phyloP scores from a whole-genome alignment of 1,140 invertebrate genomes.

The Drosophila sp. region DNA sequence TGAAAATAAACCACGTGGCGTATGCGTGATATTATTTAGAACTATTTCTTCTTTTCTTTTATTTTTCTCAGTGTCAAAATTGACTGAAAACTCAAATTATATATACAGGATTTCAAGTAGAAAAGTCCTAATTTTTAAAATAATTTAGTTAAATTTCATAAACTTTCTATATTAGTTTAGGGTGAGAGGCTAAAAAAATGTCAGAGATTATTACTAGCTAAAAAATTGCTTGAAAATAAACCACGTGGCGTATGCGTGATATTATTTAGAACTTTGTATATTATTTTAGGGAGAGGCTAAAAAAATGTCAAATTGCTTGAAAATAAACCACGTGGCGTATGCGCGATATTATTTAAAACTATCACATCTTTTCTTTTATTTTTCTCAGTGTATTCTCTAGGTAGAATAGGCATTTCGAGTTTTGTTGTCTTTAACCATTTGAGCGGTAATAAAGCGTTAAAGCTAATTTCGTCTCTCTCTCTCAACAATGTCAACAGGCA shows the following conservation, averaged over 20 bases:
- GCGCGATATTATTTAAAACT: background rate
- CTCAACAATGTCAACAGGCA: slow-evolving; percentile 41
- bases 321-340: background rate
- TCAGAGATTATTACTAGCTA: too few species aligned
- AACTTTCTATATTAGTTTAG: too few species aligned
- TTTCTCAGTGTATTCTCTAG: background rate
- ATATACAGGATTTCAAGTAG: too few species aligned
- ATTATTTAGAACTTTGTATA: too few species aligned
- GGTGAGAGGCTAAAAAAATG: too few species aligned
- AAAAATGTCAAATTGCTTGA: too few species aligned
- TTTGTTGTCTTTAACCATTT: slow-evolving; percentile 72
- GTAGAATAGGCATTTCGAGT: slow-evolving; percentile 51
- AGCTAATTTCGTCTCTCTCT: slow-evolving; percentile 65
- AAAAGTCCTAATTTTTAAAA: too few species aligned
- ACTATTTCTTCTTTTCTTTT: background rate
- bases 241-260: too few species aligned
- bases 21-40: background rate
- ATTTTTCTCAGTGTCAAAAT: background rate
- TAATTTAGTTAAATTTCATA: too few species aligned
- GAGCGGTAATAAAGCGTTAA: slow-evolving; percentile 76
- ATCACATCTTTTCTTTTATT: background rate
- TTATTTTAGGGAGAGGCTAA: too few species aligned
- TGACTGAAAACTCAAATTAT: too few species aligned
- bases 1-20: background rate
- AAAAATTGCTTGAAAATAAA: too few species aligned